Percentiles rank a stretch among this genome's conserved stretches.
These are phyloP conservation scores for Criorhina ranunculi DNA, from an alignment of 2,888 invertebrate species.

Conservation along the genomic window DNA sequence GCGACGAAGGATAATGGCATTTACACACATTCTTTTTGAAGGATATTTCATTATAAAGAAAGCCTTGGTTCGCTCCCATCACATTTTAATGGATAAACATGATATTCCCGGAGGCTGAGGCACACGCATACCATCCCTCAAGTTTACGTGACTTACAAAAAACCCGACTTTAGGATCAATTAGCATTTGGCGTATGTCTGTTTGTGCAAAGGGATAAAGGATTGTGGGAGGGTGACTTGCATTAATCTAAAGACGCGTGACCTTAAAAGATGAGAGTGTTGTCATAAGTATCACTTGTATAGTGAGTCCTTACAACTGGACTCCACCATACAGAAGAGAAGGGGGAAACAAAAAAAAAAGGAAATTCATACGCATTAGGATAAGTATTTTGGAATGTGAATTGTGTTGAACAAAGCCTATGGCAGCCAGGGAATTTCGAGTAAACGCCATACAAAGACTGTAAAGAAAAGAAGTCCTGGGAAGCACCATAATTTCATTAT, in stretches of 20 bases:
- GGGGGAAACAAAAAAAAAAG: background rate
- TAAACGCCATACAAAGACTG: constrained; percentile 2
- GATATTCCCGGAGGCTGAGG: constrained; percentile 4
- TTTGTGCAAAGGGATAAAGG: constrained; percentile 2
- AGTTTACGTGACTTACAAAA: constrained; percentile 7
- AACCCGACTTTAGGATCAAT: constrained; percentile 4
- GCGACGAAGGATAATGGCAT: background rate
- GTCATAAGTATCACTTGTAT: constrained; percentile 6
- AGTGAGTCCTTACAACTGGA: background rate
- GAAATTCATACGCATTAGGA: constrained; percentile 27
- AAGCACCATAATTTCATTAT: constrained; percentile 26
- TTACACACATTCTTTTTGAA: constrained; percentile 10
- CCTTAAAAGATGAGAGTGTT: constrained; percentile 16
- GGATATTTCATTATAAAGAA: constrained; percentile 23
- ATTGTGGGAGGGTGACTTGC: constrained; percentile 36
- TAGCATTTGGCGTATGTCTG: background rate
- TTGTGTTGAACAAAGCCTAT: background rate
- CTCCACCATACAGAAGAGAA: background rate
- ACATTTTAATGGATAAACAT: constrained; percentile 1
- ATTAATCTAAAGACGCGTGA: constrained; percentile 27
- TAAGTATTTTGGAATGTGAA: constrained; percentile 36
- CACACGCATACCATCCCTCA: background rate
- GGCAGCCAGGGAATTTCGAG: constrained; percentile 9
- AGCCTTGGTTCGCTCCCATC: too few relatives aligned
- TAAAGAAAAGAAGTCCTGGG: background rate